Conservation (phyloP, 2,797 vertebrate species). For the Lithobates pipiens region DNA sequence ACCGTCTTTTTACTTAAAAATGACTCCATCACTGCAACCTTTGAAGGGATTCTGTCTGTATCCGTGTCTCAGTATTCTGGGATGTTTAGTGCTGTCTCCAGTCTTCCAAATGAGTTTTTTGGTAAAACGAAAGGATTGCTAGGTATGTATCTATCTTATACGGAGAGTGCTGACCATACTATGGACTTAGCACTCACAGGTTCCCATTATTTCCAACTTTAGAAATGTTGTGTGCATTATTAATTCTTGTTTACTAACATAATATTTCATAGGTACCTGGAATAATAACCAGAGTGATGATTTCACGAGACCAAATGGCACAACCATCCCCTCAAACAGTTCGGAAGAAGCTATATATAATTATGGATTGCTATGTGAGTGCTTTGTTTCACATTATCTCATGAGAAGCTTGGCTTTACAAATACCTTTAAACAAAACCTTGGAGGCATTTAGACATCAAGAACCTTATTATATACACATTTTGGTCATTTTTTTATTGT, state of each 20-base stretch:
- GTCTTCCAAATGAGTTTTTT: conserved; percentile 63
- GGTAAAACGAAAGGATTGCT: conserved; percentile 72
- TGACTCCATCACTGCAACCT: conserved; percentile 61
- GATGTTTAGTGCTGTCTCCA: conserved; percentile 69
- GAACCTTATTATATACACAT: too few species aligned
- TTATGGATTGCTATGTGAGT: conserved; percentile 77
- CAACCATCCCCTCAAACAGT: conserved; percentile 65
- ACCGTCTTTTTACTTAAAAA: conserved; percentile 65
- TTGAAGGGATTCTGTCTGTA: conserved; percentile 59
- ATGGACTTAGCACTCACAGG: background rate
- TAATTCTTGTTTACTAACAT: background rate
- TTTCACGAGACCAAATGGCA: conserved; percentile 70
- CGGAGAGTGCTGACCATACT: too few species aligned
- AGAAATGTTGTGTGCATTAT: background rate
- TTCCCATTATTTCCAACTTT: background rate
- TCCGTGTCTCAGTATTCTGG: conserved; percentile 57
- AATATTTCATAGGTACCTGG: conserved; percentile 71
- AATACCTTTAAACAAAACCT: too few species aligned
- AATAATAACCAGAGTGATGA: conserved; percentile 68
- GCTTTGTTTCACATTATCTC: background rate
- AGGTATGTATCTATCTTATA: conserved; percentile 65
- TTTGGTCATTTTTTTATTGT: too few species aligned
- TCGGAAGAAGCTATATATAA: conserved; percentile 68
- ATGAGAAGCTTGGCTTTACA: background rate
- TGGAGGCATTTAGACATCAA: too few species aligned